A percentile compares a stretch with the other conserved stretches of the same genome.
Evolutionary conservation across 2,113 vertebrate genomes (phyloP).

Genomic region (Bettongia penicillata): DNA sequence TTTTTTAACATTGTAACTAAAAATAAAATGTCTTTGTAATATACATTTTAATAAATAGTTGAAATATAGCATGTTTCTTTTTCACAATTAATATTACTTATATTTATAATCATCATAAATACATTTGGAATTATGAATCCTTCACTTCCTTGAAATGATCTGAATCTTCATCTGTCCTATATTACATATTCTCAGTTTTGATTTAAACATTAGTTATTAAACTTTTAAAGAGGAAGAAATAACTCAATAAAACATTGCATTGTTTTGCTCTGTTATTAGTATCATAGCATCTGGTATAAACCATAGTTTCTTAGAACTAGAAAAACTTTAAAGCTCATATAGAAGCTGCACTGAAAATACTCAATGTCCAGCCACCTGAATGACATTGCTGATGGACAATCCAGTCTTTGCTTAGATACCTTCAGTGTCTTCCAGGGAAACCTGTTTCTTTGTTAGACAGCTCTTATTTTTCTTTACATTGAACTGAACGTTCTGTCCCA

Average conservation of each 20-base stretch:
- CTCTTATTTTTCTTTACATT: neutral
- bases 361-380: neutral
- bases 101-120: fast-evolving
- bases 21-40: slow-evolving; percentile 60
- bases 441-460: neutral
- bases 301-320: neutral
- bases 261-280: neutral
- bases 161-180: neutral
- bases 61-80: slow-evolving; percentile 27
- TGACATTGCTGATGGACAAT: neutral
- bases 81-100: fast-evolving
- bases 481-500: neutral
- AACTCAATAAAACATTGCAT: neutral
- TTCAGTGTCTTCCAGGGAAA: neutral
- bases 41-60: slow-evolving; percentile 64
- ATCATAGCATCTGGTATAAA: neutral
- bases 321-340: neutral
- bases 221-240: neutral
- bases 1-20: slow-evolving; percentile 64
- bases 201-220: neutral
- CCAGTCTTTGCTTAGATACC: neutral
- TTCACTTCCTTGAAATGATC: fast-evolving
- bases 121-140: neutral
- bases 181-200: neutral
- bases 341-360: neutral